A percentile compares a stretch with the other conserved stretches of the same genome.
Conservation (phyloP, 2,113 vertebrate species). For the Tupaia tana region DNA sequence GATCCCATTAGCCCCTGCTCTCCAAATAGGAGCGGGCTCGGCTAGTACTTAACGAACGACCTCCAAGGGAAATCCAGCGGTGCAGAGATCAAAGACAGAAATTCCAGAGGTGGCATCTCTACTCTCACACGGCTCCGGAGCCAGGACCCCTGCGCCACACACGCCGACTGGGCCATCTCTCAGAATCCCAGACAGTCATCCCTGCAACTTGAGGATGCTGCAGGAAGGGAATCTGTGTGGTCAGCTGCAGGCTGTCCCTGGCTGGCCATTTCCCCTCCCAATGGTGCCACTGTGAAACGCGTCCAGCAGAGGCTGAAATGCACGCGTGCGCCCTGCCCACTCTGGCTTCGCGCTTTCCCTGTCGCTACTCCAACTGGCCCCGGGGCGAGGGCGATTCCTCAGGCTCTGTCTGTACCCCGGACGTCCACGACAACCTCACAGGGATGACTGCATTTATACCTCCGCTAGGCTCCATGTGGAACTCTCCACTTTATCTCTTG, state of each 20-base stretch:
- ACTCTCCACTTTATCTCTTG: background rate
- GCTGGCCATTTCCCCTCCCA: too few species aligned
- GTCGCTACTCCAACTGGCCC: too few species aligned
- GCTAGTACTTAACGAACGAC: constrained; percentile 72
- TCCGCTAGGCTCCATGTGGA: background rate
- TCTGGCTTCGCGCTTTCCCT: too few species aligned
- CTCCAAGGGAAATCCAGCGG: constrained; percentile 71
- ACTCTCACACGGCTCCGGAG: background rate
- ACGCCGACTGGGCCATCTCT: background rate
- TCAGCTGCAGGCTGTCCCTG: background rate
- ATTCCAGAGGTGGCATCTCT: constrained; percentile 70
- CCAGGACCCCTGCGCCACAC: constrained; percentile 42
- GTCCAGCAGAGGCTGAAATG: too few species aligned
- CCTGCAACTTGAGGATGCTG: background rate
- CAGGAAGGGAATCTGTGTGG: background rate
- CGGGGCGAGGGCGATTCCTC: background rate
- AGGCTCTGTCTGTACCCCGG: background rate
- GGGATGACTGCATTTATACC: too few species aligned
- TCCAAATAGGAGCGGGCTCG: constrained; percentile 53
- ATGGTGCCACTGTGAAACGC: too few species aligned
- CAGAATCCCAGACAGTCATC: constrained; percentile 22
- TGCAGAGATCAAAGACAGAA: constrained; percentile 69
- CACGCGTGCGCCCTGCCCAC: too few species aligned
- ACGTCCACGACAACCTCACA: background rate
- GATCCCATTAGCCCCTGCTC: constrained; percentile 79